These are phyloP conservation scores for Papilio polyxenes DNA, from an alignment of 1,140 invertebrate genomes.

Conservation along the genomic window DNA sequence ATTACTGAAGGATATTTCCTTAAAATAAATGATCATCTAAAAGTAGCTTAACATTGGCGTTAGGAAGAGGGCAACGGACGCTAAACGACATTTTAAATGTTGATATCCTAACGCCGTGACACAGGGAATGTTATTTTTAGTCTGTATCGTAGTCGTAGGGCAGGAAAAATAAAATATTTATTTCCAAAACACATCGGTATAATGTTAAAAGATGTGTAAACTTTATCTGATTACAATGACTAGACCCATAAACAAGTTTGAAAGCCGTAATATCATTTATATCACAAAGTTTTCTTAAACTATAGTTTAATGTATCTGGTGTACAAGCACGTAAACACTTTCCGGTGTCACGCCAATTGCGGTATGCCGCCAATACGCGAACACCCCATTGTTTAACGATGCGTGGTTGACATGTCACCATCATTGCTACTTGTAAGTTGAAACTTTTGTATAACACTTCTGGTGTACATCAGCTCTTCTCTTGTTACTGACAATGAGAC, in stretches of 20 bases:
- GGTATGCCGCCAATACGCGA: no score
- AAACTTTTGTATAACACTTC: not conserved
- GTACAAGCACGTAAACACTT: no score
- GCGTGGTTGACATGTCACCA: no score
- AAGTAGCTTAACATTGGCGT: not conserved
- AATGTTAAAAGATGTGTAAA: not conserved
- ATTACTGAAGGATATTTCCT: not conserved
- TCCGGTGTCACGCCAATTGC: no score
- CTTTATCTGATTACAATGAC: not conserved
- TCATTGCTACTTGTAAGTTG: no score
- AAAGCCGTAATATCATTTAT: not conserved
- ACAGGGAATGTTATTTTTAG: conserved; percentile 5
- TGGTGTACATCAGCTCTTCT: not conserved
- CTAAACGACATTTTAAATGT: conserved; percentile 19
- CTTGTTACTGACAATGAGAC: not conserved
- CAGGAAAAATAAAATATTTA: conserved; percentile 1
- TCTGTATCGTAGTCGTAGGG: not conserved
- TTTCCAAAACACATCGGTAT: not conserved
- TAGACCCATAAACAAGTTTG: not conserved
- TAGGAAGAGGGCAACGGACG: conserved; percentile 6
- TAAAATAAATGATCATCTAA: not conserved
- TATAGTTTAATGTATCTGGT: not conserved
- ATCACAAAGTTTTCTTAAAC: not conserved
- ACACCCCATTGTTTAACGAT: no score
- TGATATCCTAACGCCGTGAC: not conserved